Conservation (phyloP, 2,113 vertebrate genomes). For the Todiramphus saurophagus region DNA sequence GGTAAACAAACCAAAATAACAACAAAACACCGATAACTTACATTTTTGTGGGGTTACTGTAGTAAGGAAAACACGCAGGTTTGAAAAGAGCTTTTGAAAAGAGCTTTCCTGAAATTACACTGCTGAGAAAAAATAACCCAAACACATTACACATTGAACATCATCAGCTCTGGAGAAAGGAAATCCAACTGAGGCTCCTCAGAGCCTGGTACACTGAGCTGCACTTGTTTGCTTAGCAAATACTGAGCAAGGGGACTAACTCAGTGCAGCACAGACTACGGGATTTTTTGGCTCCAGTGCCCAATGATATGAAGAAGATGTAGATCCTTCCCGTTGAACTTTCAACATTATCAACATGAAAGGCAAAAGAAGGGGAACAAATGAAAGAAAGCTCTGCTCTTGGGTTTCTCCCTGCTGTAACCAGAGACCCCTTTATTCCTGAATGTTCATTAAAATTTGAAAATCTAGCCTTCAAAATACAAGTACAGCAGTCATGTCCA, state of each 20-base stretch:
- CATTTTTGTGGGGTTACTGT: not conserved
- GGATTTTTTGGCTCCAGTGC: not conserved
- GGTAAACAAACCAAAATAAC: not conserved
- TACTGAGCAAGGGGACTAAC: constrained; percentile 6
- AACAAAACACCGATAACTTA: not conserved
- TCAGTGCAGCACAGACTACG: not conserved
- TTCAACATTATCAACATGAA: not conserved
- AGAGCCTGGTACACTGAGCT: not conserved
- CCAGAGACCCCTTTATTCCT: not conserved
- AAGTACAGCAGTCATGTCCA: not conserved
- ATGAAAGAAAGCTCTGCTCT: not conserved
- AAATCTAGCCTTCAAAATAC: not conserved
- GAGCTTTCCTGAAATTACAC: not conserved
- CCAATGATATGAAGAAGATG: not conserved
- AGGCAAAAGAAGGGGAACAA: not conserved
- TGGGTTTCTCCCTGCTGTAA: not conserved
- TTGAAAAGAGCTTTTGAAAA: not conserved
- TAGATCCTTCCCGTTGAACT: not conserved
- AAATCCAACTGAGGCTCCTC: constrained; percentile 5
- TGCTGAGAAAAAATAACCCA: not conserved
- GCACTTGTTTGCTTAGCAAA: not conserved
- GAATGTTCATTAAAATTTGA: not conserved
- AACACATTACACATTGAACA: not conserved
- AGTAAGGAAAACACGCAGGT: not conserved
- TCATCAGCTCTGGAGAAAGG: not conserved